Conservation (phyloP, 2,888 invertebrate species). For the Invenusta paracnida region DNA sequence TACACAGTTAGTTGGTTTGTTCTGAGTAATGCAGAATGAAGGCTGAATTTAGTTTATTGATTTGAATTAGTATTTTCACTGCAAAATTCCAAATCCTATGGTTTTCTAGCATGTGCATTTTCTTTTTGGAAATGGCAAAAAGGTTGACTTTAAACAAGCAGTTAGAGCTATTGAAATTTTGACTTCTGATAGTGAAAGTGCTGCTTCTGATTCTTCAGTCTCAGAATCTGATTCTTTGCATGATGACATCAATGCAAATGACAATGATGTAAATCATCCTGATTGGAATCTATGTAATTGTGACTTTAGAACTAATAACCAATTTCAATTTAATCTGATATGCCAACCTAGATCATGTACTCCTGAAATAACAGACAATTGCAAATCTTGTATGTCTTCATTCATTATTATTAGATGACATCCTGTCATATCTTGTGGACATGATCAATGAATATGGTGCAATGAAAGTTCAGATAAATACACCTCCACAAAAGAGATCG, state of each 20-base stretch:
- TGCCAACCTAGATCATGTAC: constrained; percentile 20
- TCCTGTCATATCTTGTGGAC: neutral
- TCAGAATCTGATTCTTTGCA: neutral
- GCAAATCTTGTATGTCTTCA: neutral
- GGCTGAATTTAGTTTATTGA: too few relatives aligned
- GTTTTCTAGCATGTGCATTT: neutral
- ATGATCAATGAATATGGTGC: neutral
- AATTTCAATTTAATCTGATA: neutral
- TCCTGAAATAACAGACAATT: constrained; percentile 31
- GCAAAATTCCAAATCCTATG: too few relatives aligned
- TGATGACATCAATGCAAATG: neutral
- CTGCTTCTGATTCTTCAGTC: constrained; percentile 11
- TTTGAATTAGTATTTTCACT: too few relatives aligned
- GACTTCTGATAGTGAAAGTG: neutral
- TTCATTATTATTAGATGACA: neutral
- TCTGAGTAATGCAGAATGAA: too few relatives aligned
- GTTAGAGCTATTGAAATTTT: neutral
- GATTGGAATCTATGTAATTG: constrained; percentile 15
- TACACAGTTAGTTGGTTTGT: too few relatives aligned
- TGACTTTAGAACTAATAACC: neutral
- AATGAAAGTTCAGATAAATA: neutral
- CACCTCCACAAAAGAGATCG: neutral
- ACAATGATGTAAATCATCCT: neutral
- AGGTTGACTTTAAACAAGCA: neutral
- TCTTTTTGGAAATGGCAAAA: neutral